Evolutionary conservation across 1,140 invertebrate species (phyloP), one percentile per base, ranked within the genome.

Genomic region (Drosophila pallidifrons): DNA sequence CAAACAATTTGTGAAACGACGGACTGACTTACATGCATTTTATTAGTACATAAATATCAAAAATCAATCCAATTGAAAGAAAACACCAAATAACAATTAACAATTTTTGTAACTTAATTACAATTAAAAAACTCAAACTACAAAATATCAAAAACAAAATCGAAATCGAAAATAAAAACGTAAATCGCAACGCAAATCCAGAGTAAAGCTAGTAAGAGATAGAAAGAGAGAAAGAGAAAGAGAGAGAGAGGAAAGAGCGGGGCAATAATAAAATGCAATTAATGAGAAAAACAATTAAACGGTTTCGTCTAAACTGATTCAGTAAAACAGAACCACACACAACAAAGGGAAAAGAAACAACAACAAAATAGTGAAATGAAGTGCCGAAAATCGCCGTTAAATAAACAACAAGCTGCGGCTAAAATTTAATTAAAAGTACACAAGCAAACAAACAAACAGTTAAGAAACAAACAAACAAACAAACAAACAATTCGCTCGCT

Each of bases 1-100:
- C 74, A 73, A 73, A 76, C 68, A 88, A 88, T 89, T 88, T 88
- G 85, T 89, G 83, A 89, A 88, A 88, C 83, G 83, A 88, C 83
- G 83, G 83, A 88, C 83, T 88, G 83, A 88, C 83, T 88, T 88
- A 83, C 85, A 88, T 88, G 83, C 83, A 88, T 88, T 88, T 88
- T 87, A 87, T 87, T 89, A 87, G 82, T 87, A 87, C 75, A 88
- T 88, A 88, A 25, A 41, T 79, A 69, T 32, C 59, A 38, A 82
- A 85, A 81, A 83, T 81, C 78, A 85, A 81, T 85, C 28, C 69
- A 81, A 86, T 77, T 74, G 73, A 82, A 51, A 59, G 16, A 51
- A 72, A 82, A 67, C 77, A 66, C 63, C 52, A 72, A 67, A 45
- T 41, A 54, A 63, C 32, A 66, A 60, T 72, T 75, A 54, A 63